These are phyloP conservation scores for Macrochelys suwanniensis DNA, from an alignment of 2,797 vertebrate genomes.

Conservation along the genomic window DNA sequence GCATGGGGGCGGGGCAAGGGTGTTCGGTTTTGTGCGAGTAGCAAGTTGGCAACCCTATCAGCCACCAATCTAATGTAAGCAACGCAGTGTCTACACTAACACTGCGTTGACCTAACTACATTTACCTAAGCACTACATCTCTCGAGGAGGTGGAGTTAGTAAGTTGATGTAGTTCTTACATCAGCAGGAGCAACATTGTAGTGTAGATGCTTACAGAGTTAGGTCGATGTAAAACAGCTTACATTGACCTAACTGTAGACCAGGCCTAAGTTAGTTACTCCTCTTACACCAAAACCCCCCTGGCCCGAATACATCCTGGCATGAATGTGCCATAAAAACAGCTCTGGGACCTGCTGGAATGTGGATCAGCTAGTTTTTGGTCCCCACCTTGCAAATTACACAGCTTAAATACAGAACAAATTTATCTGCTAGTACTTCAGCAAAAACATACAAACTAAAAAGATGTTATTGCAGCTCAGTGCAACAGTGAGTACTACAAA, in stretches of 20 bases:
- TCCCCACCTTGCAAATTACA: neutral
- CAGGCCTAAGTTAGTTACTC: neutral
- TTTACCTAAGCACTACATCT: neutral
- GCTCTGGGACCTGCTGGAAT: neutral
- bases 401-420: neutral
- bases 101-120: neutral
- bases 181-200: neutral
- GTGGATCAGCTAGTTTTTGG: neutral
- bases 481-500: neutral
- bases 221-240: neutral
- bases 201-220: neutral
- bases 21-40: too few relatives aligned
- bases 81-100: neutral
- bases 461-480: neutral
- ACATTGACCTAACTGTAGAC: neutral
- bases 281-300: neutral
- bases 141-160: fast-evolving
- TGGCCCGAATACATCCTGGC: neutral
- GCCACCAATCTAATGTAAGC: neutral
- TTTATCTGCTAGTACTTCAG: neutral
- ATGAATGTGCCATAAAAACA: neutral
- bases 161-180: neutral
- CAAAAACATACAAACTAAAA: neutral
- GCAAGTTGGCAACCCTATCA: too few relatives aligned
- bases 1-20: too few relatives aligned